Percentiles rank a stretch among this genome's conserved stretches.
Evolutionary conservation across 2,797 vertebrate species (phyloP).

Genomic region (Chelidonichthys spinosus): DNA sequence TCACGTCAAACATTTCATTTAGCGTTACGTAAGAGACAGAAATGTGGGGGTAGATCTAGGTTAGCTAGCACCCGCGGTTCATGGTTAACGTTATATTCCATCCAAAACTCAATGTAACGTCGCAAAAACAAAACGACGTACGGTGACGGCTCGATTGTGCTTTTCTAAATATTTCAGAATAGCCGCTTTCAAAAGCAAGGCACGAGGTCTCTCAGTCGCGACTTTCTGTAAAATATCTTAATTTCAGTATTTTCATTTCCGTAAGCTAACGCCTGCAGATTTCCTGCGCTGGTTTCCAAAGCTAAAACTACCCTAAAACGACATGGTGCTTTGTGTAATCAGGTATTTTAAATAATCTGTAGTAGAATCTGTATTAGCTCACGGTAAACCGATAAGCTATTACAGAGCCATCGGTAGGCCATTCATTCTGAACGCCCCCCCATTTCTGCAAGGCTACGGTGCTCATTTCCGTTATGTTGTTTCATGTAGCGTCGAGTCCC

Average conservation of each 20-base stretch:
- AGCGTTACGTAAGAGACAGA: neutral
- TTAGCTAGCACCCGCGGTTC: conserved; percentile 8
- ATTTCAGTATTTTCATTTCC: conserved; percentile 6
- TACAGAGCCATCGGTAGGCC: conserved; percentile 43
- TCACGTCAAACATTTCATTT: neutral
- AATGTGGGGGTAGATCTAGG: neutral
- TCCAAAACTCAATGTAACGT: conserved; percentile 19
- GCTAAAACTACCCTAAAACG: neutral
- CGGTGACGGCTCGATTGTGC: neutral
- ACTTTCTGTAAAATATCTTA: conserved; percentile 16
- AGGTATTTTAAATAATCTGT: neutral
- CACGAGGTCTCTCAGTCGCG: neutral
- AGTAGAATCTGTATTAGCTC: neutral
- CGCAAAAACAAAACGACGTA: neutral
- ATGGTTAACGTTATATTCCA: conserved; percentile 9
- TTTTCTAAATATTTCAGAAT: neutral
- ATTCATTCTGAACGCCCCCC: conserved; percentile 75
- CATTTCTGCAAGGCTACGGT: conserved; percentile 49
- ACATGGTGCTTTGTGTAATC: neutral
- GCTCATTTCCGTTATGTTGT: conserved; percentile 79
- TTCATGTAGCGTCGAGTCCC: conserved; percentile 51
- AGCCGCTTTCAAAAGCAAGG: neutral
- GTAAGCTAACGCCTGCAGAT: conserved; percentile 20
- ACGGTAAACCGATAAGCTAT: neutral
- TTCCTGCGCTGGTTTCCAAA: neutral